phyloP scores from a whole-genome alignment of 2,113 vertebrate species.

The Harpagus bidentatus region DNA sequence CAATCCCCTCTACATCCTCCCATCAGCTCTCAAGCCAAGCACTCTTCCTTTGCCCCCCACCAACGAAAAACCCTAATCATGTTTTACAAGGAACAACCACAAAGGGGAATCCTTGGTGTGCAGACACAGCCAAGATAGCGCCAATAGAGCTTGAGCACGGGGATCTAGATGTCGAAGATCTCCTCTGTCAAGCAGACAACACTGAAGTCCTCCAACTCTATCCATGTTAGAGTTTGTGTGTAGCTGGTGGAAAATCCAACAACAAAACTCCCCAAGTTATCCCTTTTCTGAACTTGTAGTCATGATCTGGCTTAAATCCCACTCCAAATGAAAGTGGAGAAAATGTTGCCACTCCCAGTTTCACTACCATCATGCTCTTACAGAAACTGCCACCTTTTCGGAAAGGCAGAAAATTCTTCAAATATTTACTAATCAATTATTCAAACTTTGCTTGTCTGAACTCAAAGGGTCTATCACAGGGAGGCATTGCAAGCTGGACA shows the following conservation, averaged over 20 bases:
- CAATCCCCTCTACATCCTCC: neutral
- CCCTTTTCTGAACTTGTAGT: neutral
- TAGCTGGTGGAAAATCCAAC: neutral
- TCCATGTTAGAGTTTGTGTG: neutral
- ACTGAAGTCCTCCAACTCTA: neutral
- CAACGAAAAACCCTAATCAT: neutral
- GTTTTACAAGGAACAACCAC: neutral
- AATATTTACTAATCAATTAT: neutral
- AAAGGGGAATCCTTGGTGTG: neutral
- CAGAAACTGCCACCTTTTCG: neutral
- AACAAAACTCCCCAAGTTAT: neutral
- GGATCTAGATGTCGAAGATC: neutral
- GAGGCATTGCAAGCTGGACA: neutral
- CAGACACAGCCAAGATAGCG: neutral
- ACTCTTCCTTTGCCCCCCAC: neutral
- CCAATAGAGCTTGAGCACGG: neutral
- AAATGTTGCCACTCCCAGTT: neutral
- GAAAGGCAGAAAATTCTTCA: neutral
- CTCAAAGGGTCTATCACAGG: neutral
- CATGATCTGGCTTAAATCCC: neutral
- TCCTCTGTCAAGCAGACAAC: neutral
- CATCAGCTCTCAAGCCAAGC: neutral
- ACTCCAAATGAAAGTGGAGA: neutral
- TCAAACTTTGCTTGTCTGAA: neutral
- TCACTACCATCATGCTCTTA: neutral